phyloP scores from a whole-genome alignment of 2,113 vertebrate species.

The Acrocephalus kingi region DNA sequence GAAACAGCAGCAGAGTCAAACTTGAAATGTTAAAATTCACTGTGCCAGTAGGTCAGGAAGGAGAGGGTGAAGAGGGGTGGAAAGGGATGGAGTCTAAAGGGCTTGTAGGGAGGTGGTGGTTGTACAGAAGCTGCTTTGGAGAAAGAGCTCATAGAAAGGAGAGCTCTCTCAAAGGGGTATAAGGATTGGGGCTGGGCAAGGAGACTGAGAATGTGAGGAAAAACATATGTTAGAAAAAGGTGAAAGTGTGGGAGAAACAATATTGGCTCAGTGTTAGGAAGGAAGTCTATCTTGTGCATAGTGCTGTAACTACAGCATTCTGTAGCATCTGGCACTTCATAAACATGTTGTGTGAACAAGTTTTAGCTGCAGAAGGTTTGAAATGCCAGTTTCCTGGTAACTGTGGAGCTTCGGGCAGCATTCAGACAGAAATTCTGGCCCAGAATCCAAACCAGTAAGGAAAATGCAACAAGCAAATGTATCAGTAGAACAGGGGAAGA shows the following conservation, averaged over 20 bases:
- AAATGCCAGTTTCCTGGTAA: conserved; percentile 14
- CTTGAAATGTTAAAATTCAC: background rate
- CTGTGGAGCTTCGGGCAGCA: background rate
- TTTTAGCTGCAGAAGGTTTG: conserved; percentile 3
- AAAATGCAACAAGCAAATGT: background rate
- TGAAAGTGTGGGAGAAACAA: background rate
- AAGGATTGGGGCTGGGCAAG: background rate
- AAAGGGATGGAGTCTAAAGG: background rate
- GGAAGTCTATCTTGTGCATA: background rate
- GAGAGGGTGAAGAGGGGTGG: accelerated
- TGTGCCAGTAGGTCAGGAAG: background rate
- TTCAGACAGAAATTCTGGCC: background rate
- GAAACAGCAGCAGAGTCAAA: background rate
- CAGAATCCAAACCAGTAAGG: background rate
- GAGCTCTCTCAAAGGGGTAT: background rate
- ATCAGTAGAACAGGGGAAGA: background rate
- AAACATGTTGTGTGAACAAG: conserved; percentile 15
- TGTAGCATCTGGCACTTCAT: conserved; percentile 16
- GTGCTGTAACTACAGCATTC: background rate
- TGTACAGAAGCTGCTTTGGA: background rate
- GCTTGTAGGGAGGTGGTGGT: background rate
- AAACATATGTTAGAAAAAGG: background rate
- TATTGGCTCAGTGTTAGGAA: background rate
- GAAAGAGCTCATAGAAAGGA: background rate
- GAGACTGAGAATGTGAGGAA: background rate